These are phyloP conservation scores for Acromyrmex echinatior DNA, from an alignment of 1,140 invertebrate genomes.

Conservation along the genomic window DNA sequence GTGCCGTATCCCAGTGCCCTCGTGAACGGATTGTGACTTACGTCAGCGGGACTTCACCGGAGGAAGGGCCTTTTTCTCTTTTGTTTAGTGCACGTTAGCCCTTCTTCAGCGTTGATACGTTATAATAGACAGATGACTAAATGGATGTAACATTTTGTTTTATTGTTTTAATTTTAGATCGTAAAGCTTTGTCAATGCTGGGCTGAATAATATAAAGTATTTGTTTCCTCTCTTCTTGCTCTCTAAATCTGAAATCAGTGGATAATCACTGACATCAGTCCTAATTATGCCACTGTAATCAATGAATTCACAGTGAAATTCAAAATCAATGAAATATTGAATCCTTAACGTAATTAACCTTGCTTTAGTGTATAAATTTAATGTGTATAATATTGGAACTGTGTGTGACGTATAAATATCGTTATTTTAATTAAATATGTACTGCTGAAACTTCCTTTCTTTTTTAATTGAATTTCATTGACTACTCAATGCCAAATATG, in stretches of 20 bases:
- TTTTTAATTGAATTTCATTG: no score
- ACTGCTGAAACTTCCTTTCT: no score
- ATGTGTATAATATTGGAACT: no score
- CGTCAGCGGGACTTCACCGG: slow-evolving; percentile 12
- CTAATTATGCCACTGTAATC: background rate
- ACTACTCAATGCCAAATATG: no score
- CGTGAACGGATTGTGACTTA: slow-evolving; percentile 62
- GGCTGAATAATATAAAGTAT: background rate
- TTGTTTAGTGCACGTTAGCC: slow-evolving; percentile 14
- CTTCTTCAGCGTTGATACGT: slow-evolving; percentile 28
- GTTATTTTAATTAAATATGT: no score
- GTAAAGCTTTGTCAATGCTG: background rate
- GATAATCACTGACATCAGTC: no score
- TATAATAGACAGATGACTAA: slow-evolving; percentile 40
- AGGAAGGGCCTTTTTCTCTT: background rate
- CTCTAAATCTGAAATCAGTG: no score
- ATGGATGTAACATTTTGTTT: slow-evolving; percentile 13
- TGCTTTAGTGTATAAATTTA: no score
- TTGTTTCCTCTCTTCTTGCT: background rate
- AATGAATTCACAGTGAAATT: no score
- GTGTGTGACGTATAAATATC: no score
- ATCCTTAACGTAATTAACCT: no score
- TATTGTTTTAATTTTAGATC: slow-evolving; percentile 19
- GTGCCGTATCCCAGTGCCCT: slow-evolving; percentile 46
- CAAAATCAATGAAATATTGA: no score